Percentiles rank a stretch among this genome's conserved stretches.
Conservation (phyloP, 2,113 vertebrate species). For the Protomyctophum bolini region DNA sequence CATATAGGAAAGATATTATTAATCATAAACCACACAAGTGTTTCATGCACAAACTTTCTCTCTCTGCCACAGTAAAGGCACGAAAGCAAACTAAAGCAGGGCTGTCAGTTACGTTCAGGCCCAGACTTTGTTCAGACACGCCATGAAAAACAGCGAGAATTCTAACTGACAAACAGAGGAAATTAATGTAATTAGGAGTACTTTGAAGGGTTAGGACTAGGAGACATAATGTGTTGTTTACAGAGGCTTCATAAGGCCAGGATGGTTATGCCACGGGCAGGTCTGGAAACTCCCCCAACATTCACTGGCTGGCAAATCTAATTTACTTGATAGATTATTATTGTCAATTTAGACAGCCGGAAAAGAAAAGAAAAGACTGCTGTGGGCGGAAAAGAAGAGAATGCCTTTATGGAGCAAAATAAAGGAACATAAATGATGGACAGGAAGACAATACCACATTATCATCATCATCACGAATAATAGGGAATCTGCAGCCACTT, state of each 20-base stretch:
- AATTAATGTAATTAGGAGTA: constrained; percentile 38
- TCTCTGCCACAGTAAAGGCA: constrained; percentile 1
- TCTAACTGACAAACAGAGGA: neutral
- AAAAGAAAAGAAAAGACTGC: constrained; percentile 4
- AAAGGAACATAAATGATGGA: too few species aligned
- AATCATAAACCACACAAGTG: neutral
- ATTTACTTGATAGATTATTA: constrained; percentile 22
- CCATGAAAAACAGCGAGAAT: constrained; percentile 17
- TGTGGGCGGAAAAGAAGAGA: neutral
- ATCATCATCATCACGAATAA: too few species aligned
- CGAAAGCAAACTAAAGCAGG: neutral
- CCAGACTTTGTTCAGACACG: constrained; percentile 22
- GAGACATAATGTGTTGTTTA: neutral
- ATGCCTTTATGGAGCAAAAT: neutral
- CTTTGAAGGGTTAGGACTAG: constrained; percentile 32
- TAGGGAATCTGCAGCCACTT: too few species aligned
- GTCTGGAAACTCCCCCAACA: neutral
- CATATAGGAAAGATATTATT: neutral
- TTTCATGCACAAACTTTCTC: neutral
- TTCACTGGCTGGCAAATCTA: constrained; percentile 22
- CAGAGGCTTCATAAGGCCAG: constrained; percentile 2
- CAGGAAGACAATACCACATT: too few species aligned
- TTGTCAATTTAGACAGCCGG: constrained; percentile 13
- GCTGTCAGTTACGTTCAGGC: constrained; percentile 8
- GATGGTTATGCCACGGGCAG: neutral